Evolutionary conservation across 2,888 invertebrate species (phyloP), one percentile per base, ranked within the genome.

Genomic region (Drosophila borborema): DNA sequence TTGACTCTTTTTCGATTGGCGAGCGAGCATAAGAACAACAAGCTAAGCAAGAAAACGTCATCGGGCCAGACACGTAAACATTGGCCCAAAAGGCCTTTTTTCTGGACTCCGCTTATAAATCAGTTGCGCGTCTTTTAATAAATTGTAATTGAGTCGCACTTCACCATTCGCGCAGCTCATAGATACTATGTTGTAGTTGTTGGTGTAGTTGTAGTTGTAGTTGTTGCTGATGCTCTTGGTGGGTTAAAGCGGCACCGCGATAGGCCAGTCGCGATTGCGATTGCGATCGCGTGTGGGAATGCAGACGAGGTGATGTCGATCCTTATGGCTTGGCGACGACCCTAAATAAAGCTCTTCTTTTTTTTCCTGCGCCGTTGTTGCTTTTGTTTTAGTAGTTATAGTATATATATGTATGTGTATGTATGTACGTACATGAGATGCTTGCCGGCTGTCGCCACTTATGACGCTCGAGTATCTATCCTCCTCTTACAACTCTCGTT

Each of bases 381-480:
- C 18, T 18, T 31, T 51, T 34, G 53, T 54, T 51, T 49, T 28
- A 36, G 23, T 71, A 72, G 71, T 77, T 89, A 82, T 84, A 54
- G 51, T 51, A 36, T 51, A 51, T 34, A 8, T 16, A 8, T 16
- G 2, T 46, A 3, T 46, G 16, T 28, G 1, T 49, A 3, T 49
- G 6, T 34, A 12, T 23, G 23, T 38, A 54, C 20, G 85, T 90
- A 89, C 91, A 82, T 91, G 86, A 87, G 51, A 51, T 91, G 86
- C 82, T 91, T 84, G 91, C 90, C 91, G 85, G 91, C 91, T 91
- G 91, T 91, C 91, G 91, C 91, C 92, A 89, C 86, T 86, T 88
- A 80, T 76, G 75, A 62, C 66, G 66, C 67, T 63, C 72, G 48
- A 64, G 78, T 55, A 69, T 71, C 65, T 67, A 48, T 46, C 51